phyloP scores from a whole-genome alignment of 2,888 invertebrate species.

The Aphelenchoides bicaudatus region DNA sequence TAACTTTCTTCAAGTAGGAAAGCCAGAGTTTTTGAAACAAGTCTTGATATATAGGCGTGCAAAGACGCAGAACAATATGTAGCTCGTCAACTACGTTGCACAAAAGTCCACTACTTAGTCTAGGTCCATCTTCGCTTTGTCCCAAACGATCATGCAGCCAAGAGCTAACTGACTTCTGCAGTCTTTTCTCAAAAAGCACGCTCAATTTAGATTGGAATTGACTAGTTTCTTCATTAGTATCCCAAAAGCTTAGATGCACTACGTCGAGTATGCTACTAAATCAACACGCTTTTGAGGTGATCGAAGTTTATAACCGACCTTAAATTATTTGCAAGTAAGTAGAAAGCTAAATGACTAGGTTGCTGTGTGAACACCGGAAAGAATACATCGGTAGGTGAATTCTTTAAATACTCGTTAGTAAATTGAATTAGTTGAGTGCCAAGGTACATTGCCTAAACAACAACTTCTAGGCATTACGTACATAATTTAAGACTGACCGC shows the following conservation, averaged over 20 bases:
- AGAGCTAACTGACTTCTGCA: slow-evolving; percentile 19
- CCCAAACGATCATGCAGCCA: slow-evolving; percentile 17
- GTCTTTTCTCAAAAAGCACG: slow-evolving; percentile 12
- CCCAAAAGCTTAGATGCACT: slow-evolving; percentile 22
- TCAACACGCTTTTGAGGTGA: slow-evolving; percentile 5
- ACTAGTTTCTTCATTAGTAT: not conserved
- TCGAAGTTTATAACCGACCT: not conserved
- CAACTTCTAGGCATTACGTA: not conserved
- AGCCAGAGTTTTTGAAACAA: slow-evolving; percentile 27
- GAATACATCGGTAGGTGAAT: slow-evolving; percentile 5
- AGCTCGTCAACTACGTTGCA: slow-evolving; percentile 26
- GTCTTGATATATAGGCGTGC: slow-evolving; percentile 14
- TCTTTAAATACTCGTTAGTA: not conserved
- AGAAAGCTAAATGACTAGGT: not conserved
- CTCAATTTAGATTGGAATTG: slow-evolving; percentile 11
- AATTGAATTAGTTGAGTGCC: slow-evolving; percentile 5
- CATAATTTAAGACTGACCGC: slow-evolving; percentile 4
- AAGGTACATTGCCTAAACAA: slow-evolving; percentile 19
- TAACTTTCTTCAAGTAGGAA: slow-evolving; percentile 20
- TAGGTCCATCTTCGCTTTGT: slow-evolving; percentile 12
- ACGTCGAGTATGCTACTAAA: slow-evolving; percentile 25
- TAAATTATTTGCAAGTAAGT: not conserved
- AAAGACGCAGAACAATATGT: slow-evolving; percentile 20
- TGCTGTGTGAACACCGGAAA: slow-evolving; percentile 9
- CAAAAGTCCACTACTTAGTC: no score